phyloP scores from a whole-genome alignment of 1,140 invertebrate genomes.

The Centruroides vittatus region DNA sequence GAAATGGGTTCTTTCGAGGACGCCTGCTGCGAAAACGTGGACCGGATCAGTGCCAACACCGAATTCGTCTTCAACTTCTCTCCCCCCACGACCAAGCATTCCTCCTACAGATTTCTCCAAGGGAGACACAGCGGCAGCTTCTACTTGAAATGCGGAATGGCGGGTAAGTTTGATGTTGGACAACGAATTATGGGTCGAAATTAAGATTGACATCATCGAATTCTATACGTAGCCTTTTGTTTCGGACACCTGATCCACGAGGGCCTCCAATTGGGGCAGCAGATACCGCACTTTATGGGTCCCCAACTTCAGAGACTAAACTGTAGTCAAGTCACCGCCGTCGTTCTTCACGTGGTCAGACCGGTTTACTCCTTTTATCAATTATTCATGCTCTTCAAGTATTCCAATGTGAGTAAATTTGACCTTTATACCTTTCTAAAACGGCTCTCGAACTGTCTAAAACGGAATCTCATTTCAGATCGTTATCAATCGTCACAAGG shows the following conservation, averaged over 20 bases:
- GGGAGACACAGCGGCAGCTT: constrained; percentile 50
- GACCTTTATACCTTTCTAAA: constrained; percentile 7
- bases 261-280: constrained; percentile 35
- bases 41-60: constrained; percentile 6
- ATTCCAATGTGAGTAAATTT: constrained; percentile 47
- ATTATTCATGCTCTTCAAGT: constrained; percentile 59
- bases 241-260: constrained; percentile 53
- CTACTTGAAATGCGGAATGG: constrained; percentile 54
- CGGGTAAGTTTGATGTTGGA: constrained; percentile 33
- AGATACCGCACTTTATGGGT: constrained; percentile 2
- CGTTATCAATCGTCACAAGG: constrained; percentile 41
- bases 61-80: constrained; percentile 3
- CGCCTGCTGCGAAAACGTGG: neutral
- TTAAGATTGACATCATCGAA: neutral
- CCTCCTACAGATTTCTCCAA: constrained; percentile 25
- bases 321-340: neutral
- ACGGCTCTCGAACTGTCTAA: too few relatives aligned
- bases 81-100: constrained; percentile 4
- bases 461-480: constrained; percentile 27
- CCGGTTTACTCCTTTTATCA: constrained; percentile 53
- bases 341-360: constrained; percentile 18
- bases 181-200: neutral
- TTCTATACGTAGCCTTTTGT: constrained; percentile 43
- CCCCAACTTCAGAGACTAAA: neutral
- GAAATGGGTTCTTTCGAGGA: neutral